These are phyloP conservation scores for Hemichromis elongatus DNA, from an alignment of 2,113 vertebrate species.

Conservation along the genomic window DNA sequence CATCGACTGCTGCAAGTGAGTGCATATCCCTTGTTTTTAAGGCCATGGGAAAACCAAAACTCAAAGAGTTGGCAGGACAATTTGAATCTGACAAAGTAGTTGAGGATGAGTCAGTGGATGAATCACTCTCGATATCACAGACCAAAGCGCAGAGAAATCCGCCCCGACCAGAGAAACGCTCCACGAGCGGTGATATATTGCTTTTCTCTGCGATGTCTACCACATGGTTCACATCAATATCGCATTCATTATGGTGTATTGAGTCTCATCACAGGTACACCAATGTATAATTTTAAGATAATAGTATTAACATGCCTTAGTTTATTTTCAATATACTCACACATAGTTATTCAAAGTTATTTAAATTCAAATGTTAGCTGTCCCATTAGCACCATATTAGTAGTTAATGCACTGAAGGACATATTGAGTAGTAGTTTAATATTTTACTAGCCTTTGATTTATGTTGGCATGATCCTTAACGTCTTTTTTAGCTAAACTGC, in stretches of 20 bases:
- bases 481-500: background rate
- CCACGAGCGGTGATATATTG: conserved; percentile 47
- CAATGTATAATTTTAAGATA: conserved; percentile 12
- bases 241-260: conserved; percentile 43
- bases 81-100: conserved; percentile 55
- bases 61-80: conserved; percentile 53
- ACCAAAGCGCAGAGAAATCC: conserved; percentile 44
- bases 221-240: conserved; percentile 54
- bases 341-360: background rate
- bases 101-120: conserved; percentile 55
- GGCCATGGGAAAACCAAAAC: conserved; percentile 29
- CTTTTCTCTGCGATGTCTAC: conserved; percentile 23
- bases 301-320: background rate
- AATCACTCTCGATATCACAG: conserved; percentile 45
- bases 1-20: conserved; percentile 29
- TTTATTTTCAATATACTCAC: background rate
- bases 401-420: background rate
- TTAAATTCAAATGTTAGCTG: background rate
- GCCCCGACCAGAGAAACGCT: conserved; percentile 6
- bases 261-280: conserved; percentile 15
- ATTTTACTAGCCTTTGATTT: background rate
- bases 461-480: background rate
- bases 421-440: background rate
- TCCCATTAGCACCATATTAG: background rate
- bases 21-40: conserved; percentile 32